Evolutionary conservation across 2,113 vertebrate genomes (phyloP).

Genomic region (Oenanthe oenanthe): DNA sequence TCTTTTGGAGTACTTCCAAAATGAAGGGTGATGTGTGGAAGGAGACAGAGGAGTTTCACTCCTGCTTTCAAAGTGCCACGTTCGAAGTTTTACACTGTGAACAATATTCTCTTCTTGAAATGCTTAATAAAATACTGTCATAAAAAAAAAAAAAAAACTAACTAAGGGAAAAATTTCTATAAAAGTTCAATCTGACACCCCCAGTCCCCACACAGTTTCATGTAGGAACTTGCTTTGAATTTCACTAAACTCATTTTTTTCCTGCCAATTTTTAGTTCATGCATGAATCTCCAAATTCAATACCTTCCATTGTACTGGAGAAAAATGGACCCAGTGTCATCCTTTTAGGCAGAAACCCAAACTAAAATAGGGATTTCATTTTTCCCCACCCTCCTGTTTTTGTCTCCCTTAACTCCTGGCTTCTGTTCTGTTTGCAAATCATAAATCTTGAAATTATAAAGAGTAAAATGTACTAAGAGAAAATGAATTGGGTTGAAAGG

Average conservation of each 20-base stretch:
- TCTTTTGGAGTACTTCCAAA: not conserved
- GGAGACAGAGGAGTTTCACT: not conserved
- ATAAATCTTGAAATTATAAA: not conserved
- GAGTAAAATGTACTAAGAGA: not conserved
- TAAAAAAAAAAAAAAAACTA: not conserved
- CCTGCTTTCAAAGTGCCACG: not conserved
- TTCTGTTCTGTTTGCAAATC: not conserved
- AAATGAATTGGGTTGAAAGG: not conserved
- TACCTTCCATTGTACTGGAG: not conserved
- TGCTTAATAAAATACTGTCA: not conserved
- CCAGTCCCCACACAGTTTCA: not conserved
- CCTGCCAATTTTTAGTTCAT: not conserved
- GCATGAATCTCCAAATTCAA: slow-evolving; percentile 31
- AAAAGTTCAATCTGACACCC: not conserved
- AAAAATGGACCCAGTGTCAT: not conserved
- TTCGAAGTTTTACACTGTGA: not conserved
- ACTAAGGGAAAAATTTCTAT: not conserved
- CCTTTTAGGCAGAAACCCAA: not conserved
- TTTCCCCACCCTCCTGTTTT: not conserved
- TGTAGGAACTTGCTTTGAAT: not conserved
- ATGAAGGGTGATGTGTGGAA: not conserved
- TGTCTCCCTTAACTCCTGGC: not conserved
- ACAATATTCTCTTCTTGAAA: not conserved
- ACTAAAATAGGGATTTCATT: not conserved
- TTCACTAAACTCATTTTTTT: not conserved